Evolutionary conservation across 2,888 invertebrate genomes (phyloP).

Genomic region (Hypena proboscidalis): DNA sequence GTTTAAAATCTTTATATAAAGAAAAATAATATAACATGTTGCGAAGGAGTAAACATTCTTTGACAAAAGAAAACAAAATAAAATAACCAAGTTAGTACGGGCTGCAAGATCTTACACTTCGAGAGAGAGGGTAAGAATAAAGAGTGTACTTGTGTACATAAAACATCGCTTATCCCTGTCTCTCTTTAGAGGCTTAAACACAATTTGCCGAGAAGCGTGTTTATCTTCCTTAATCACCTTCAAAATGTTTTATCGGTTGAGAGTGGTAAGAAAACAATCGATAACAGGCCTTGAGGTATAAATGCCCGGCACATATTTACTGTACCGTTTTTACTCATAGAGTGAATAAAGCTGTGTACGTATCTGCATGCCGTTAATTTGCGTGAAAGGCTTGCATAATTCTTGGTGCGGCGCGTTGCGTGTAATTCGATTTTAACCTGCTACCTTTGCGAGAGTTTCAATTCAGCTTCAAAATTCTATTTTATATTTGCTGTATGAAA

Average conservation of each 20-base stretch:
- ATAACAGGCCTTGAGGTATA: constrained; percentile 13
- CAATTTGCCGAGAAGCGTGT: constrained; percentile 16
- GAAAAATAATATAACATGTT: too few species aligned
- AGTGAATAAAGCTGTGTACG: constrained; percentile 4
- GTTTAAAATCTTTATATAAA: too few species aligned
- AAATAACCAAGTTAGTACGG: too few species aligned
- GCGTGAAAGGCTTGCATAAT: constrained; percentile 19
- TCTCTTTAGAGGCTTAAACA: constrained; percentile 7
- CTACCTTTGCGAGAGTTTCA: not conserved
- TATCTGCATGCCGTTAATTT: constrained; percentile 12
- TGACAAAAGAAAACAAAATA: too few species aligned
- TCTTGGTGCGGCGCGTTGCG: constrained; percentile 3
- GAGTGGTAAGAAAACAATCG: constrained; percentile 15
- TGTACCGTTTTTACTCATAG: constrained; percentile 18
- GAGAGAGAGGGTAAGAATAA: too few species aligned
- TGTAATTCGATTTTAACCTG: not conserved
- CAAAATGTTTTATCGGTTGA: constrained; percentile 11
- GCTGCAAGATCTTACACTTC: too few species aligned
- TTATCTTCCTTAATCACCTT: constrained; percentile 27
- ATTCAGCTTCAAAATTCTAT: too few species aligned
- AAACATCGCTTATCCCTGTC: not conserved
- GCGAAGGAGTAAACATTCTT: too few species aligned
- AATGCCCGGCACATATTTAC: constrained; percentile 15
- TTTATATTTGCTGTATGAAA: too few species aligned
- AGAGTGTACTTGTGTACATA: too few species aligned